Evolutionary conservation across 2,113 vertebrate genomes (phyloP).

Genomic region (Malurus melanocephalus): DNA sequence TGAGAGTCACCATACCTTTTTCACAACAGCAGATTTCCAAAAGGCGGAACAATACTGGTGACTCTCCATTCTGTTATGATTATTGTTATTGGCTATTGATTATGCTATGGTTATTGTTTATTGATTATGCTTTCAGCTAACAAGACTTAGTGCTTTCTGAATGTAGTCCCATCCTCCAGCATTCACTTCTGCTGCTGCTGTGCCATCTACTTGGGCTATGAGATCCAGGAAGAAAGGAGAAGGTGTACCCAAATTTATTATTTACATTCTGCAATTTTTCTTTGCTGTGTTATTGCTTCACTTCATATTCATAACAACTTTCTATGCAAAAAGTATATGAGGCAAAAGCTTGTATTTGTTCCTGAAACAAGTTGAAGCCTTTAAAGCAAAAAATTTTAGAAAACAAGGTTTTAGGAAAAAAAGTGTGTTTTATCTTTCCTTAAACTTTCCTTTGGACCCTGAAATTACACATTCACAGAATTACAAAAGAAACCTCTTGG

Average conservation of each 20-base stretch:
- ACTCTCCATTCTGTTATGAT: neutral
- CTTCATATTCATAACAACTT: neutral
- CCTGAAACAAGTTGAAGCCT: neutral
- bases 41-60: neutral
- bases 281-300: neutral
- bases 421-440: neutral
- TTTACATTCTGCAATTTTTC: neutral
- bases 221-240: neutral
- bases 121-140: neutral
- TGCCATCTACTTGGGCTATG: neutral
- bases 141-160: neutral
- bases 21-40: neutral
- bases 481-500: neutral
- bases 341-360: neutral
- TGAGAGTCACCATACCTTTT: neutral
- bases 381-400: neutral
- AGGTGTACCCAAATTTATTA: neutral
- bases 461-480: neutral
- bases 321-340: neutral
- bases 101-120: neutral
- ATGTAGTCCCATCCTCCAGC: neutral
- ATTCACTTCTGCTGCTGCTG: neutral
- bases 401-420: neutral
- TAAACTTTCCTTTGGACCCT: neutral
- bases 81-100: neutral